These are phyloP conservation scores for Bergia sp. DNA, from an alignment of 92 coral and sea anemone species.

Conservation along the genomic window DNA sequence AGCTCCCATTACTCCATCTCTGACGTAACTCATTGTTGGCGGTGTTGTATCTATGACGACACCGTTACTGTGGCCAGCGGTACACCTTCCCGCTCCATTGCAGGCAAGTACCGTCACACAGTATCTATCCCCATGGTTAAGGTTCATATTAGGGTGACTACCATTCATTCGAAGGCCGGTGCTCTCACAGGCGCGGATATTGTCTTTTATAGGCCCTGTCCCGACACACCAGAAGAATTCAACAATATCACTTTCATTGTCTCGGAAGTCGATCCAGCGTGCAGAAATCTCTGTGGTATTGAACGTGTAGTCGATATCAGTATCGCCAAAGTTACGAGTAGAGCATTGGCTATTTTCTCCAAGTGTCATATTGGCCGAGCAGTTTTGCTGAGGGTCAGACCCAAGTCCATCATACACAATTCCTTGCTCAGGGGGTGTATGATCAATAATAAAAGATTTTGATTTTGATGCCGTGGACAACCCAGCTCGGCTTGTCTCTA, in stretches of 20 bases:
- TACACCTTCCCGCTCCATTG: constrained; percentile 86
- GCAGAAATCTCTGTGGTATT: constrained; percentile 80
- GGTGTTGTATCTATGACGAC: constrained; percentile 89
- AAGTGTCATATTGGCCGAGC: constrained; percentile 79
- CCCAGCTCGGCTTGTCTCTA: constrained; percentile 56
- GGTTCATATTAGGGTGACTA: constrained; percentile 73
- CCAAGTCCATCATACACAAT: constrained; percentile 73
- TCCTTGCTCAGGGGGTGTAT: constrained; percentile 76
- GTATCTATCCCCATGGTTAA: constrained; percentile 74
- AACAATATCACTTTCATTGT: constrained; percentile 81
- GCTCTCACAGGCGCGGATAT: constrained; percentile 85
- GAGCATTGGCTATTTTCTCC: constrained; percentile 89
- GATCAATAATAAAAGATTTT: constrained; percentile 76
- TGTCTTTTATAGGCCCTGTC: constrained; percentile 74
- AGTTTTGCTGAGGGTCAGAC: constrained; percentile 65
- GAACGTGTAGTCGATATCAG: constrained; percentile 82
- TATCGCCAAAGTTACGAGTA: constrained; percentile 68
- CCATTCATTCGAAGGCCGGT: constrained; percentile 80
- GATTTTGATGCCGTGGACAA: constrained; percentile 69
- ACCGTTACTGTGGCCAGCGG: constrained; percentile 82
- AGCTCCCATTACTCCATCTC: constrained; percentile 93
- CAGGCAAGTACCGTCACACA: constrained; percentile 90
- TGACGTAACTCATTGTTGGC: constrained; percentile 81
- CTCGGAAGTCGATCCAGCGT: constrained; percentile 92
- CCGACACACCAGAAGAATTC: constrained; percentile 94